Evolutionary conservation across 1,140 invertebrate species (phyloP).

Genomic region (Aleiodes sp.): DNA sequence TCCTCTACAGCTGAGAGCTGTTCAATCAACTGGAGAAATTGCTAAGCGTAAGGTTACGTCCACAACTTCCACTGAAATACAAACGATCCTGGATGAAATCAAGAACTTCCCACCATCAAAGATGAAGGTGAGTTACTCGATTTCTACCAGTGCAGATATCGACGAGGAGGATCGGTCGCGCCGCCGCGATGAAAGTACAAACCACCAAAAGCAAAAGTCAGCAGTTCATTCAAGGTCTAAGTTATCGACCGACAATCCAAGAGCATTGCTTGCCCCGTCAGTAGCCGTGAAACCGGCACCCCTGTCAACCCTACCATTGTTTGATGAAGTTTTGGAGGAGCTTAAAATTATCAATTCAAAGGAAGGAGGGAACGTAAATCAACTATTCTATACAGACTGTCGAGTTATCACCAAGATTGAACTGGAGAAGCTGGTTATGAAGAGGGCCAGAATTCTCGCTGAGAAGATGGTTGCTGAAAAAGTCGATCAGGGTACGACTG

Average conservation of each 20-base stretch:
- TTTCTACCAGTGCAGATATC: background rate
- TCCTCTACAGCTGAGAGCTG: background rate
- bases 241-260: background rate
- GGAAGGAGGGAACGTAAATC: background rate
- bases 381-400: background rate
- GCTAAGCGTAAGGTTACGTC: background rate
- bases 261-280: background rate
- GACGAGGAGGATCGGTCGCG: background rate
- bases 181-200: background rate
- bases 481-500: constrained; percentile 19
- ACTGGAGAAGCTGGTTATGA: constrained; percentile 4
- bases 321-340: background rate
- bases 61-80: background rate
- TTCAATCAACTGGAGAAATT: no score
- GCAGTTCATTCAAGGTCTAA: background rate
- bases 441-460: constrained; percentile 11
- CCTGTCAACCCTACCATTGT: background rate
- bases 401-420: no score
- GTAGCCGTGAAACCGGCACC: background rate
- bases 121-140: background rate
- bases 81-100: background rate
- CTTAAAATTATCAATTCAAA: background rate
- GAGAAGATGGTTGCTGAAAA: background rate
- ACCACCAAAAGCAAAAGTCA: background rate
- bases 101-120: background rate